Conservation (phyloP, 2,888 invertebrate species). For the Silvanus unidentatus region DNA sequence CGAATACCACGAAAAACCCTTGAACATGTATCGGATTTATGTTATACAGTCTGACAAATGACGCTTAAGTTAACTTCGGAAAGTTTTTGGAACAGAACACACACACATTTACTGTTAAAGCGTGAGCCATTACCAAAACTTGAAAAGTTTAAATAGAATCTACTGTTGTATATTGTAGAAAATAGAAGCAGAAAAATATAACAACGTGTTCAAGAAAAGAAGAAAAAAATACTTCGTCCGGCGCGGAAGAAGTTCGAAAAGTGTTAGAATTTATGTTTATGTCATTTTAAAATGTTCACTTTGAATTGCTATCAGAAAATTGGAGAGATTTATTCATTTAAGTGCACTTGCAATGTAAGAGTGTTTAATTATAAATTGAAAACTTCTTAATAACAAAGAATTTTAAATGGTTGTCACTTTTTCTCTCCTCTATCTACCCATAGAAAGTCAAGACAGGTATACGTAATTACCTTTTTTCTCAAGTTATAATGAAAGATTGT, state of each 20-base stretch:
- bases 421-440: neutral
- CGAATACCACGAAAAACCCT: conserved; percentile 23
- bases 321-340: too few relatives aligned
- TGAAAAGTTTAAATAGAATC: conserved; percentile 5
- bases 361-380: too few relatives aligned
- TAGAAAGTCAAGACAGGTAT: neutral
- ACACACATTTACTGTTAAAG: conserved; percentile 31
- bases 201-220: conserved; percentile 10
- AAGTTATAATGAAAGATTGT: conserved; percentile 2
- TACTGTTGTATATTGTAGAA: neutral
- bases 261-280: too few relatives aligned
- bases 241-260: neutral
- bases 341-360: too few relatives aligned
- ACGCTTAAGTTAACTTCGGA: conserved; percentile 35
- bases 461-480: neutral
- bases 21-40: conserved; percentile 42
- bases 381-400: too few relatives aligned
- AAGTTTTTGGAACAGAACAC: conserved; percentile 23
- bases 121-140: conserved; percentile 19
- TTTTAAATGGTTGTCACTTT: too few relatives aligned
- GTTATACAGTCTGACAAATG: conserved; percentile 43
- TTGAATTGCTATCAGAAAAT: too few relatives aligned
- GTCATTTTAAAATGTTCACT: too few relatives aligned
- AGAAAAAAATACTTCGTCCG: conserved; percentile 6
- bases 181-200: conserved; percentile 25